phyloP scores from a whole-genome alignment of 2,888 invertebrate genomes.

The Nemurella pictetii region DNA sequence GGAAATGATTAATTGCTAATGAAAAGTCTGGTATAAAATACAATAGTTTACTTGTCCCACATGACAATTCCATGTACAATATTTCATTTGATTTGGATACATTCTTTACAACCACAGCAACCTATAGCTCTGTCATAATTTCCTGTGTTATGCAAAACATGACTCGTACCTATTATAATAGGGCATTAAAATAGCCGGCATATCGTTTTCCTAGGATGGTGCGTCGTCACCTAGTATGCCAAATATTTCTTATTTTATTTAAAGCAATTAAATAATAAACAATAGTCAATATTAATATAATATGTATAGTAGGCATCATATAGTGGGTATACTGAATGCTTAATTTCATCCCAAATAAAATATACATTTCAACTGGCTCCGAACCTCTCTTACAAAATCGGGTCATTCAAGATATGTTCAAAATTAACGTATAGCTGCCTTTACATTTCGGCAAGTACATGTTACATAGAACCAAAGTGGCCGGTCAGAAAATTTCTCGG shows the following conservation, averaged over 20 bases:
- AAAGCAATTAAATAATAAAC: not conserved
- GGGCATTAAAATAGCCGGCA: conserved; percentile 15
- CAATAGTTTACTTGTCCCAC: conserved; percentile 1
- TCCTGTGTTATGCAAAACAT: conserved; percentile 1
- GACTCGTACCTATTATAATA: conserved; percentile 32
- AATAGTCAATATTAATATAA: not conserved
- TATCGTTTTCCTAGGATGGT: conserved; percentile 35
- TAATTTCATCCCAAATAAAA: not conserved
- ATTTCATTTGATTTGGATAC: conserved; percentile 30
- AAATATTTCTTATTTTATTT: not conserved
- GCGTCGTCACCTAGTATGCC: conserved; percentile 22
- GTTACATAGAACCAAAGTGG: not conserved
- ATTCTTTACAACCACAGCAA: not conserved
- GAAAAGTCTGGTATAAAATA: not conserved
- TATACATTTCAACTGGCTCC: not conserved
- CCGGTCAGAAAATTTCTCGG: not conserved
- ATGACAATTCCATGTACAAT: conserved; percentile 41
- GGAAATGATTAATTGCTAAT: too few species aligned
- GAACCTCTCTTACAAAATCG: conserved; percentile 17
- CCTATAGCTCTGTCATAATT: not conserved
- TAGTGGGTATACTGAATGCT: not conserved
- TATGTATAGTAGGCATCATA: not conserved
- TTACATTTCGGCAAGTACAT: conserved; percentile 26
- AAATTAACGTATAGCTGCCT: not conserved
- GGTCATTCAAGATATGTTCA: conserved; percentile 39